These are phyloP conservation scores for Cygnus olor DNA, from an alignment of 2,797 vertebrate genomes.

Conservation along the genomic window DNA sequence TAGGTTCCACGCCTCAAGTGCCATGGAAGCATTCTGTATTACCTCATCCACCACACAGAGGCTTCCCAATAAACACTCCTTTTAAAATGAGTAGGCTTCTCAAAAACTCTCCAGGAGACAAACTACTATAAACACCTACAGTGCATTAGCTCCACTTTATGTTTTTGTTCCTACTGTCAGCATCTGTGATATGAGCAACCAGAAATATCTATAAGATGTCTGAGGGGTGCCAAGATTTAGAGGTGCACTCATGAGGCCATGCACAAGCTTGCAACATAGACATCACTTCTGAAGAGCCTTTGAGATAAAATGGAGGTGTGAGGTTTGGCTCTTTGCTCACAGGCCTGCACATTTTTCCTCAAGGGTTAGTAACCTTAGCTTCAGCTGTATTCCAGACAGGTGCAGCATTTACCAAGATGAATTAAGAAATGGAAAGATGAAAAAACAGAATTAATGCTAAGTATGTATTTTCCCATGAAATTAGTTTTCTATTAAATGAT, in stretches of 20 bases:
- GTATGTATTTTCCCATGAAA: no score
- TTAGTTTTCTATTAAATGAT: neutral
- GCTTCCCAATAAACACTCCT: neutral
- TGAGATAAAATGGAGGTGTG: neutral
- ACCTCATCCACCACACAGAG: neutral
- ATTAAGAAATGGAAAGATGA: neutral
- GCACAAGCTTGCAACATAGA: no score
- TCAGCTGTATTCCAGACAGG: neutral
- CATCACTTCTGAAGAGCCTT: neutral
- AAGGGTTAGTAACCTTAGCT: neutral
- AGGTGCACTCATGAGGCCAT: rapidly evolving
- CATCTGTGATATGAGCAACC: neutral
- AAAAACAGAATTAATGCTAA: no score
- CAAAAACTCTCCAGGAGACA: neutral
- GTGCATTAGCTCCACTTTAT: neutral
- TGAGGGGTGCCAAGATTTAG: neutral
- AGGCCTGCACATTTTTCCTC: neutral
- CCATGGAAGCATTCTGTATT: neutral
- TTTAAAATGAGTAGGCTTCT: neutral
- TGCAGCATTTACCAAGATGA: neutral
- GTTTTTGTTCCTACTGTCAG: neutral
- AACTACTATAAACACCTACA: neutral
- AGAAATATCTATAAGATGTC: neutral
- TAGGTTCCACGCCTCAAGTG: rapidly evolving
- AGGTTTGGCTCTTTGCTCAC: neutral